Evolutionary conservation across 2,888 invertebrate species (phyloP).

Genomic region (Disparrhopalites patrizii): DNA sequence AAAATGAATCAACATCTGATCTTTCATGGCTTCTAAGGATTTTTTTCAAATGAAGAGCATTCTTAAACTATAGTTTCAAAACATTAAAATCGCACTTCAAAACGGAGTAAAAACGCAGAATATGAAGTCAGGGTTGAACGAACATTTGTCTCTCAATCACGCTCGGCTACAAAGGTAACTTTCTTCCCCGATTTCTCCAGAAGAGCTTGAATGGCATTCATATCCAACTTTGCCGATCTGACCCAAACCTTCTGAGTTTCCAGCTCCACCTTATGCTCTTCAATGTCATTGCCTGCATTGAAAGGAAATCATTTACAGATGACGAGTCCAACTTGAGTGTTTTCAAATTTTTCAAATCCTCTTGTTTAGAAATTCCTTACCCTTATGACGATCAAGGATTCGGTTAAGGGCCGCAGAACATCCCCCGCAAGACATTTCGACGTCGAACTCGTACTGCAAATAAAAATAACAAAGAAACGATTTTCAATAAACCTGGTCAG

Average conservation of each 20-base stretch:
- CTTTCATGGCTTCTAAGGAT: too few species aligned
- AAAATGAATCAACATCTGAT: too few species aligned
- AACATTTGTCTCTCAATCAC: too few species aligned
- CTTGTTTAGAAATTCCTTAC: conserved; percentile 51
- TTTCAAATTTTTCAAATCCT: not conserved
- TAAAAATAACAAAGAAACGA: not conserved
- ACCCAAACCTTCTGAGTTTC: conserved; percentile 30
- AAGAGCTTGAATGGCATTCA: conserved; percentile 32
- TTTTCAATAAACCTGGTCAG: not conserved
- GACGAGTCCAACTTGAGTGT: not conserved
- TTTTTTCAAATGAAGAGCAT: too few species aligned
- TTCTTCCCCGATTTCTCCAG: conserved; percentile 40
- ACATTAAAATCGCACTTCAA: too few species aligned
- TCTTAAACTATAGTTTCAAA: too few species aligned
- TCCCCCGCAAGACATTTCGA: conserved; percentile 92
- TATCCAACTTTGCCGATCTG: conserved; percentile 21
- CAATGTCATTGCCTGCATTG: conserved; percentile 36
- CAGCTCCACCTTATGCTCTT: conserved; percentile 35
- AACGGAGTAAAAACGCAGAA: too few species aligned
- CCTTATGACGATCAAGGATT: conserved; percentile 76
- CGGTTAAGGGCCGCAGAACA: conserved; percentile 83
- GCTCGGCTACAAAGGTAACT: conserved; percentile 25
- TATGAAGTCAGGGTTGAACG: too few species aligned
- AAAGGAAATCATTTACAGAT: not conserved
- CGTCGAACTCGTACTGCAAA: conserved; percentile 65